Evolutionary conservation across 2,113 vertebrate species (phyloP).

Genomic region (human): GRCh38 chr21:43902001-43902500

Average conservation of each 20-base stretch:
- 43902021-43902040: neutral
- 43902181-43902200: rapidly evolving
- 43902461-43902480: neutral
- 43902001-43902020: neutral
- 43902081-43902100: neutral
- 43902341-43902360: neutral
- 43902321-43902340: neutral
- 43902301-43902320: too few species aligned
- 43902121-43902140: neutral
- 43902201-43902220: rapidly evolving
- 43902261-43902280: neutral
- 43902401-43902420: neutral
- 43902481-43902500: neutral
- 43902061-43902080: neutral
- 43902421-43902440: neutral
- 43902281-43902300: neutral
- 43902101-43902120: neutral
- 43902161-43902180: rapidly evolving
- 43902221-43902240: neutral
- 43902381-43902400: neutral
- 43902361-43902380: neutral
- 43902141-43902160: neutral
- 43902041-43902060: neutral
- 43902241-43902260: rapidly evolving
- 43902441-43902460: neutral